phyloP scores from a whole-genome alignment of 2,113 vertebrate species.

The Petaurus breviceps region DNA sequence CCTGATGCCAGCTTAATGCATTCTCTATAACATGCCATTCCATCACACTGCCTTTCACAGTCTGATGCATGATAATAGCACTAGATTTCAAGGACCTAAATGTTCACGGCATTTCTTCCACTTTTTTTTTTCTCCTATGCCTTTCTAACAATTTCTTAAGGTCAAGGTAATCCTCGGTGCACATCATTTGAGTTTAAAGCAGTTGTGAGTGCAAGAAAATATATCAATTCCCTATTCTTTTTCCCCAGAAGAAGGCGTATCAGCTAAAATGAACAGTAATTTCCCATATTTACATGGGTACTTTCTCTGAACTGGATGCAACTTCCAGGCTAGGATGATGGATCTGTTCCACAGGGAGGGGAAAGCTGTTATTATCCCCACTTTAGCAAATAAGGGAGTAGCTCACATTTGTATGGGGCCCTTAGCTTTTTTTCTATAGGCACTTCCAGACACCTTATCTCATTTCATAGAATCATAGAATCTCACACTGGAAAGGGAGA shows the following conservation, averaged over 20 bases:
- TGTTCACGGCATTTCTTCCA: neutral
- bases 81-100: neutral
- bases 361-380: neutral
- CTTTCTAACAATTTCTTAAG: slow-evolving; percentile 42
- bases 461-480: neutral
- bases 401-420: neutral
- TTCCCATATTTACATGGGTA: slow-evolving; percentile 1
- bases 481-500: neutral
- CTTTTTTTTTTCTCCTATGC: slow-evolving; percentile 26
- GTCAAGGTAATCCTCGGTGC: slow-evolving; percentile 3
- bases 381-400: neutral
- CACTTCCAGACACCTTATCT: neutral
- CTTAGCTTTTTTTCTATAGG: neutral
- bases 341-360: neutral
- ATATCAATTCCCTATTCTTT: slow-evolving; percentile 18
- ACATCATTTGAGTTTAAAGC: neutral
- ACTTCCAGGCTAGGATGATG: neutral
- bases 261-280: neutral
- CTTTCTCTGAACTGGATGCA: neutral
- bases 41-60: neutral
- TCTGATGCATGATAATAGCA: neutral
- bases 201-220: slow-evolving; percentile 21
- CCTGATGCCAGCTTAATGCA: neutral
- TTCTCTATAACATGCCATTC: neutral
- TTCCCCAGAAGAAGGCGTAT: neutral